Evolutionary conservation across 2,797 vertebrate genomes (phyloP).

Genomic region (Platyrinchus mystaceus): DNA sequence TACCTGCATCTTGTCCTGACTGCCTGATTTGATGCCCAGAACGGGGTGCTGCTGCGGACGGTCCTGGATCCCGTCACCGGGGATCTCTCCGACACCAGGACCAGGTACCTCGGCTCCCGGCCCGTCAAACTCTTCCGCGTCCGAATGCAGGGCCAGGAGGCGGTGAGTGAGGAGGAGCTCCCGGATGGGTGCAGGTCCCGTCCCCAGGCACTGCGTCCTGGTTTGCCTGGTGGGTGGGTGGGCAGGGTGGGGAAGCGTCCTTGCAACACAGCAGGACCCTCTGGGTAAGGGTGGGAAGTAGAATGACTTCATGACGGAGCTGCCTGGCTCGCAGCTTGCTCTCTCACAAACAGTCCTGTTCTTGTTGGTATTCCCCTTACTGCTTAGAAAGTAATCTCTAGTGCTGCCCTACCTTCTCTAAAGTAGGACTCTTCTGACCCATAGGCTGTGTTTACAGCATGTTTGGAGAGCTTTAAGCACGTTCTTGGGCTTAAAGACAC

Average conservation of each 20-base stretch:
- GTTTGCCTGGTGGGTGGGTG: not conserved
- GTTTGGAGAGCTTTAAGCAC: not conserved
- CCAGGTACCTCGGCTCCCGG: conserved; percentile 92
- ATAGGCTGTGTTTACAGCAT: not conserved
- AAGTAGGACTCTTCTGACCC: not conserved
- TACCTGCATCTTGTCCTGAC: not conserved
- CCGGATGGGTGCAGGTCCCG: not conserved
- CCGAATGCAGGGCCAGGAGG: conserved; percentile 97
- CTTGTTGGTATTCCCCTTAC: not conserved
- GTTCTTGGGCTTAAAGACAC: not conserved
- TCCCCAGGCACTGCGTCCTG: rapidly evolving
- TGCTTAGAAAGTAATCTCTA: not conserved
- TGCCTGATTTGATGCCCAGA: conserved; percentile 72
- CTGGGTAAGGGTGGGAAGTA: conserved; percentile 5
- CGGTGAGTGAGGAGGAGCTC: conserved; percentile 78
- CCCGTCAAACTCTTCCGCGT: conserved; percentile 97
- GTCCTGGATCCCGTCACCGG: conserved; percentile 96
- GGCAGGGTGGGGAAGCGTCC: not conserved
- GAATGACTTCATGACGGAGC: not conserved
- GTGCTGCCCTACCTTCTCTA: not conserved
- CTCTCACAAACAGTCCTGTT: not conserved
- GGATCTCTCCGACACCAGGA: conserved; percentile 94
- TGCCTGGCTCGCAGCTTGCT: not conserved
- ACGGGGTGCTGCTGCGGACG: conserved; percentile 92
- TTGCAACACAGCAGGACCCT: not conserved